Evolutionary conservation across 2,113 vertebrate genomes (phyloP).

Genomic region (Callithrix jacchus): DNA sequence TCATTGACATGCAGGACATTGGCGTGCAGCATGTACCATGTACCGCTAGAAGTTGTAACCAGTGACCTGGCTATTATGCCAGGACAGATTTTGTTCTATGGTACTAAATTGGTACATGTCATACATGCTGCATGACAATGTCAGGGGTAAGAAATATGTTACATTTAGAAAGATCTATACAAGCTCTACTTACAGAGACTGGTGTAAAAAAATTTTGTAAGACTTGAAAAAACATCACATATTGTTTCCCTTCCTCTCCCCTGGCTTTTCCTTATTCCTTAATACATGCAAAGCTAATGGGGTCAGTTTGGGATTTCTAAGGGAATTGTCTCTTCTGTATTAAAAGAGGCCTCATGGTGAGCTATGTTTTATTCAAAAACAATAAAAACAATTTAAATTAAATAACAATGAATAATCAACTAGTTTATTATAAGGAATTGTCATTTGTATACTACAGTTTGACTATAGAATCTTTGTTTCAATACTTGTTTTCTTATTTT

Average conservation of each 20-base stretch:
- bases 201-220: not conserved
- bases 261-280: not conserved
- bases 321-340: not conserved
- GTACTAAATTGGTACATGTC: not conserved
- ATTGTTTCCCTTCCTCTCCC: not conserved
- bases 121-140: not conserved
- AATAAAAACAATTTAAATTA: constrained; percentile 28
- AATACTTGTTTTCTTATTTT: not conserved
- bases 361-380: not conserved
- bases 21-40: too few species aligned
- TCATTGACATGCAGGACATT: not conserved
- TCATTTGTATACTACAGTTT: not conserved
- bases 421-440: not conserved
- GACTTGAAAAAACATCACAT: not conserved
- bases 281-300: not conserved
- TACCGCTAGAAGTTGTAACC: not conserved
- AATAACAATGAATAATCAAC: not conserved
- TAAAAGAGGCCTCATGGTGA: not conserved
- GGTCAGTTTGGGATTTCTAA: not conserved
- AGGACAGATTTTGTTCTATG: not conserved
- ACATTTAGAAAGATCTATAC: not conserved
- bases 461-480: not conserved
- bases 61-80: not conserved
- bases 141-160: not conserved
- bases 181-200: not conserved